Evolutionary conservation across 2,888 invertebrate genomes (phyloP).

Genomic region (Fissipunctia ypsillon): DNA sequence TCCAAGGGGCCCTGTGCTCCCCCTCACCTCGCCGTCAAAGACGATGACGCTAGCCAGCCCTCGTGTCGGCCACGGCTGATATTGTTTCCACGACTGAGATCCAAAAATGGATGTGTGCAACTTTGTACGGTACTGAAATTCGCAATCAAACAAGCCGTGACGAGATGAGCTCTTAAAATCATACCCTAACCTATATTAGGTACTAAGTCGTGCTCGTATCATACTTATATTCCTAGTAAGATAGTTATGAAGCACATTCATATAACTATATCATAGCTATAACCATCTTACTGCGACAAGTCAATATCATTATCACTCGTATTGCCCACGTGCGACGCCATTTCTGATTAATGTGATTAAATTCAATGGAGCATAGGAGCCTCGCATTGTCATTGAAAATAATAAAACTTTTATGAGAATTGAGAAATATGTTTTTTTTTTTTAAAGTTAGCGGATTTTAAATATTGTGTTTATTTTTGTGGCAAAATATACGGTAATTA

Average conservation of each 20-base stretch:
- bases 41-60: background rate
- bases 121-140: conserved; percentile 28
- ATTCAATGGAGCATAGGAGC: background rate
- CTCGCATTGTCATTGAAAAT: background rate
- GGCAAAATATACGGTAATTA: background rate
- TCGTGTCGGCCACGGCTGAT: background rate
- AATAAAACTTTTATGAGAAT: background rate
- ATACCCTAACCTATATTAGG: no score
- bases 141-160: conserved; percentile 27
- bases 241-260: no score
- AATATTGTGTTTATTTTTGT: conserved; percentile 2
- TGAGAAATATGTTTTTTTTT: background rate
- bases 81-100: background rate
- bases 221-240: no score
- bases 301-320: background rate
- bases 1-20: background rate
- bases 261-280: no score
- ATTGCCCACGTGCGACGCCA: no score
- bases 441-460: background rate
- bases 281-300: no score
- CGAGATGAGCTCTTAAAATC: conserved; percentile 30
- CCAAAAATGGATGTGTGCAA: background rate
- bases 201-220: no score
- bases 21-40: background rate
- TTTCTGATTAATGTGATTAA: background rate